phyloP scores from a whole-genome alignment of 1,140 invertebrate species.

The Drosophila rufa region DNA sequence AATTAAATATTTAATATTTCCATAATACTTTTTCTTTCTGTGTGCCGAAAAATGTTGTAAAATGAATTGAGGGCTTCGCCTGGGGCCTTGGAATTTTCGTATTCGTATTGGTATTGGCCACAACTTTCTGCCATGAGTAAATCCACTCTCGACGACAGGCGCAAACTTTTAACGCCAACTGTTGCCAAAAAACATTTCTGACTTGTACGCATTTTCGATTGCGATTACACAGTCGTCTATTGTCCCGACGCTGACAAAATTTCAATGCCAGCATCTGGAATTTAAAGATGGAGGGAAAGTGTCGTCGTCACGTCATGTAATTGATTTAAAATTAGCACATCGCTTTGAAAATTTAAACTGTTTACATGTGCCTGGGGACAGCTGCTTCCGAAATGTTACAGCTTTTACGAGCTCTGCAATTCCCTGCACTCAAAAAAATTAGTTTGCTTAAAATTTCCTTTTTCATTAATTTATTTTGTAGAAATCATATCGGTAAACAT shows the following conservation, averaged over 20 bases:
- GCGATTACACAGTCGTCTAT: constrained; percentile 53
- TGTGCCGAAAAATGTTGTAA: constrained; percentile 22
- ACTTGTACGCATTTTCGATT: constrained; percentile 70
- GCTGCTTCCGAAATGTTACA: constrained; percentile 28
- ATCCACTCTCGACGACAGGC: constrained; percentile 46
- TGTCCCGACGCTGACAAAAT: constrained; percentile 37
- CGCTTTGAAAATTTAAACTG: constrained; percentile 79
- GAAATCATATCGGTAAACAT: too few species aligned
- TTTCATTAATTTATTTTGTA: background rate
- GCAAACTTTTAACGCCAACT: constrained; percentile 77
- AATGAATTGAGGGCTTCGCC: constrained; percentile 57
- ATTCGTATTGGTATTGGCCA: constrained; percentile 37
- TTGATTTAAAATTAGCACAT: constrained; percentile 83
- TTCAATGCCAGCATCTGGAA: constrained; percentile 42
- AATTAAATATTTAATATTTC: too few species aligned
- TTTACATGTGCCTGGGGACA: constrained; percentile 77
- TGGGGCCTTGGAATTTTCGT: constrained; percentile 24
- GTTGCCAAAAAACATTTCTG: constrained; percentile 60
- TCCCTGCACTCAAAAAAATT: background rate
- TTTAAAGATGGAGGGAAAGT: constrained; percentile 32
- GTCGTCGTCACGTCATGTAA: constrained; percentile 74
- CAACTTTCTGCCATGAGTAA: constrained; percentile 68
- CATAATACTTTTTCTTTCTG: constrained; percentile 3
- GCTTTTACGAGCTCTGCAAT: constrained; percentile 8
- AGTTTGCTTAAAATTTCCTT: background rate